Base-by-base conservation (phyloP, 2,797 vertebrate species). In the Acrossocheilus fasciatus region DNA sequence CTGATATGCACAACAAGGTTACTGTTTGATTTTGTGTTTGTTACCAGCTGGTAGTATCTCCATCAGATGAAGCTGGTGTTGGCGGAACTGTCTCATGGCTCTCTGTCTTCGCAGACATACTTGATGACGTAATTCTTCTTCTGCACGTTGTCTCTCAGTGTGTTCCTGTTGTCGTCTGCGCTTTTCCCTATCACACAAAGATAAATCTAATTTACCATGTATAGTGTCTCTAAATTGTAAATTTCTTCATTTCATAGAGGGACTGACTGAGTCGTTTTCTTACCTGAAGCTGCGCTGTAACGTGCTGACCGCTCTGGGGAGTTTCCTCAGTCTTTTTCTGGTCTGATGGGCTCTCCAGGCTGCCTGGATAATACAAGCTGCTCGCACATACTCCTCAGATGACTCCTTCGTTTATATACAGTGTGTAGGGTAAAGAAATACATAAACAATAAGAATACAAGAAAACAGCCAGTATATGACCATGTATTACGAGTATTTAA, bases 251-350 rank as follows among this genome's bases (percentile, higher is more conserved):
- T 68, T 36, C 34, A 68, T 57, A 79, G 36, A 78, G 12, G 36
- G 54, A 41, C 4, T 6, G 6, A 6, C 30, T 50, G 11, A 4
- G 30, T 41, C 1, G 18, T 70, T 47, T 34, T 12, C 54, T 75
- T 45, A 96, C 95, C 98, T 98, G 95, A 98, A 99, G 93, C 91
- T 96, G 82, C 96, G 96, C 93, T 99, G 98, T 91, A 99, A 93
- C 43, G 86, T 43, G 41, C 93, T 94, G 74, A 98, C 96, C 1
- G 95, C 96, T 92, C 94, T 93, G 26, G 92, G 96, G n/a, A 99
- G 96, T 85, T 93, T 97, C 94, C 95, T 97, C 86, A 98, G 90
- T 91, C 97, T 95, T 84, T 92, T 95, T 85, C 98, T 95, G 45
- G 96, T 97, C 91, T 91, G 95, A 92, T 95, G 96, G 82, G 97